Conservation (phyloP, 2,888 invertebrate genomes). For the Catocala nupta region DNA sequence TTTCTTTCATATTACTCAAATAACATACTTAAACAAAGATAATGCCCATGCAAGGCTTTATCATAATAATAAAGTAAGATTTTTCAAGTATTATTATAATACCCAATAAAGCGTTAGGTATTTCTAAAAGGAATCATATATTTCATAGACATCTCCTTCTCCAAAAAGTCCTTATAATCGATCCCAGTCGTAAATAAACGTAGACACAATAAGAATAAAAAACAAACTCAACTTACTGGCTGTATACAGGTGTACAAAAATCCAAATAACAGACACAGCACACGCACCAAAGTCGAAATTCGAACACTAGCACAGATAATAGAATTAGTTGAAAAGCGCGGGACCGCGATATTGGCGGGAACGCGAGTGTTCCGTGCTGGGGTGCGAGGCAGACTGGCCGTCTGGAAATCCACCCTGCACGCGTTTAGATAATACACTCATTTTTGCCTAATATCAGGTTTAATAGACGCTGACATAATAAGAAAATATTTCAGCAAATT, state of each 20-base stretch:
- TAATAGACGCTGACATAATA: slow-evolving; percentile 12
- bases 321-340: slow-evolving; percentile 46
- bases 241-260: slow-evolving; percentile 38
- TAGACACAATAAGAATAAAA: slow-evolving; percentile 12
- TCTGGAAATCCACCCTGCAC: slow-evolving; percentile 30
- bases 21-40: too few species aligned
- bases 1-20: too few species aligned
- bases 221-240: slow-evolving; percentile 37
- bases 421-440: slow-evolving; percentile 33
- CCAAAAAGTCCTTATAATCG: slow-evolving; percentile 25
- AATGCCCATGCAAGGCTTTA: too few species aligned
- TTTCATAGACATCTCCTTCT: too few species aligned
- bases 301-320: slow-evolving; percentile 42
- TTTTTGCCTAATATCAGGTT: slow-evolving; percentile 31
- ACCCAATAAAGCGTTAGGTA: too few species aligned
- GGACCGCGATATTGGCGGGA: slow-evolving; percentile 29
- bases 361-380: slow-evolving; percentile 39
- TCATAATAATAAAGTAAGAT: too few species aligned
- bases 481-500: too few species aligned
- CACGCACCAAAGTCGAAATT: slow-evolving; percentile 33
- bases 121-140: too few species aligned
- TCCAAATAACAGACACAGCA: slow-evolving; percentile 46
- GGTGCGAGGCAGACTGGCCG: slow-evolving; percentile 47
- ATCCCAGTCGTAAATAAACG: slow-evolving; percentile 27
- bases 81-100: too few species aligned